Percentiles rank a stretch among this genome's conserved stretches.
Evolutionary conservation across 2,888 invertebrate genomes (phyloP).

Genomic region (Aricia artaxerxes): DNA sequence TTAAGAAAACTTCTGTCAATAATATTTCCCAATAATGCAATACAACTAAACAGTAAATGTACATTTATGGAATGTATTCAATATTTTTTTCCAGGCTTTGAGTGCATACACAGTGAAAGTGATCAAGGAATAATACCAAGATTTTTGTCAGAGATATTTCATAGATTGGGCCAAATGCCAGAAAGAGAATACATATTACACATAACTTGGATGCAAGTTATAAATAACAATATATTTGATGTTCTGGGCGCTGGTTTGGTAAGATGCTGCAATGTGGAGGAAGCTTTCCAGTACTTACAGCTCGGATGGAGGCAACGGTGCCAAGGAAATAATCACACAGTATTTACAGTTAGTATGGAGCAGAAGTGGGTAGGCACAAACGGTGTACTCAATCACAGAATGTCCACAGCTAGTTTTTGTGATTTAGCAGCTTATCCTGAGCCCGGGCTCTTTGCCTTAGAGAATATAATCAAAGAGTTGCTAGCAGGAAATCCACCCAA

Average conservation of each 20-base stretch:
- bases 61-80: not conserved
- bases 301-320: slow-evolving; percentile 82
- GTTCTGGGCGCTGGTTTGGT: slow-evolving; percentile 79
- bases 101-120: slow-evolving; percentile 82
- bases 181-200: slow-evolving; percentile 84
- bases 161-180: slow-evolving; percentile 82
- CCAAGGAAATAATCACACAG: slow-evolving; percentile 82
- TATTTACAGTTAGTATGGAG: slow-evolving; percentile 87
- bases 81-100: slow-evolving; percentile 63
- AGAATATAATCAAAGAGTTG: slow-evolving; percentile 82
- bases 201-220: slow-evolving; percentile 87
- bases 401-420: slow-evolving; percentile 88
- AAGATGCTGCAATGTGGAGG: slow-evolving; percentile 83
- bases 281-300: slow-evolving; percentile 86
- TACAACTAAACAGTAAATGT: too few species aligned
- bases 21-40: too few species aligned
- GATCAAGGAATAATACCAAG: slow-evolving; percentile 87
- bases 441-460: slow-evolving; percentile 83
- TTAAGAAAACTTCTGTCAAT: too few species aligned
- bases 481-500: slow-evolving; percentile 78
- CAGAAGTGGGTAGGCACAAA: slow-evolving; percentile 87
- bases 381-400: slow-evolving; percentile 84
- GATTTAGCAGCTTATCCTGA: slow-evolving; percentile 83
- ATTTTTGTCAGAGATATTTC: slow-evolving; percentile 86
- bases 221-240: slow-evolving; percentile 83